Evolutionary conservation across 2,797 vertebrate species (phyloP), one percentile per base, ranked within the genome.

Genomic region (Protonibea diacanthus): DNA sequence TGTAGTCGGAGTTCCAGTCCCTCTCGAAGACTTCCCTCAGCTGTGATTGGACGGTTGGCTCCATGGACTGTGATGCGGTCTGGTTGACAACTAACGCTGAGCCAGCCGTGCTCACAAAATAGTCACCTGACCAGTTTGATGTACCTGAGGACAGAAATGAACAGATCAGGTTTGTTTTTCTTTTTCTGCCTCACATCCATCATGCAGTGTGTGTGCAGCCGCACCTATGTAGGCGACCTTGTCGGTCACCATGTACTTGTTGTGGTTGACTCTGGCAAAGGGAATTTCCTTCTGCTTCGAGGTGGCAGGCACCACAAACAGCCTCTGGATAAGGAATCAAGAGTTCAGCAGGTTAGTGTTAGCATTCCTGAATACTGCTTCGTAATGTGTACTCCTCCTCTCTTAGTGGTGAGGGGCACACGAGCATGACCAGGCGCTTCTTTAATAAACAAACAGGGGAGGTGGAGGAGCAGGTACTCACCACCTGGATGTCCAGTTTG

Each of bases 181-280:
- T 38, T 2, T 2, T 38, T 38, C 33, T 44, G 66, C 27, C 48
- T 48, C 13, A 20, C 44, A 20, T 10, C 12, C 20, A 4, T 4
- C 8, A 8, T 40, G 17, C 21, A 23, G 18, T 25, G 15, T 66
- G 21, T 27, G 45, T 17, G 44, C 10, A 27, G 15, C 18, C 92
- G 91, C 83, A 98, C 98, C 97, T 0, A 99, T 96, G 69, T 99
- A 99, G 0, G 97, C 95, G 0, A 94, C 79, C 66, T 94, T 93
- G 76, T 99, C 98, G 0, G 97, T 98, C 89, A 99, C 97, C 97
- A 98, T 98, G 94, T 97, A 98, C 86, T 99, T 99, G 94, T 97
- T 97, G 92, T 98, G 97, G 93, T 97, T 99, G 59, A 98, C 97
- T 17, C 97, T 95, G 66, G 97, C 95, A 0, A 86, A 99, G 0